phyloP scores from a whole-genome alignment of 2,113 vertebrate species.

The Lasiurus cinereus region DNA sequence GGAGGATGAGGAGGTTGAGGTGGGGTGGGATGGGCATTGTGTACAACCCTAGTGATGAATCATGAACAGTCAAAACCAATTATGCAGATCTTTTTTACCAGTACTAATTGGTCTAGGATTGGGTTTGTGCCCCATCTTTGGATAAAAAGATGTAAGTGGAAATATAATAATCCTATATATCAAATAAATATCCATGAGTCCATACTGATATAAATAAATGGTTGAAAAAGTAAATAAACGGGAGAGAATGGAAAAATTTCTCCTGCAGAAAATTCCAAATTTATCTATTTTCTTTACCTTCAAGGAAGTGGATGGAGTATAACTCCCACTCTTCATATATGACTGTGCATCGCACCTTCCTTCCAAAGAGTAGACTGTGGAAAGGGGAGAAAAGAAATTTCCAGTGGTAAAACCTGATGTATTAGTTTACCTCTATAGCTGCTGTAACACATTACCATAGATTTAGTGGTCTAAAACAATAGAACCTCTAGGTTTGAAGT shows the following conservation, averaged over 20 bases:
- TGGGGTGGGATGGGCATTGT: not conserved
- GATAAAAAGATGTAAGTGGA: not conserved
- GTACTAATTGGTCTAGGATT: not conserved
- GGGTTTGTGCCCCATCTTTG: not conserved
- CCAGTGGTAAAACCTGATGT: not conserved
- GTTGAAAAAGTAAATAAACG: not conserved
- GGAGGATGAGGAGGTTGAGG: rapidly evolving
- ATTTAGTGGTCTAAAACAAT: not conserved
- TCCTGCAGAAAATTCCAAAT: not conserved
- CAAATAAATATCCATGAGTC: not conserved
- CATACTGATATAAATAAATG: not conserved
- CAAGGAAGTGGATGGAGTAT: rapidly evolving
- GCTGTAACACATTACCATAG: not conserved
- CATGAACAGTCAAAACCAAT: not conserved
- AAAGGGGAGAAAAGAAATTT: not conserved
- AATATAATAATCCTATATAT: not conserved
- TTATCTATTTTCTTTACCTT: not conserved
- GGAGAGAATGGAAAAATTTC: not conserved
- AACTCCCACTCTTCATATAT: not conserved
- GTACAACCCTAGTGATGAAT: not conserved
- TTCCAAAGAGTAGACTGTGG: not conserved
- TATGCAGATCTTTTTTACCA: not conserved
- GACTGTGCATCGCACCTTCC: not conserved
- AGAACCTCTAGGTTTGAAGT: not conserved
- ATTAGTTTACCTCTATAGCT: not conserved